phyloP scores from a whole-genome alignment of 2,113 vertebrate genomes.

The Oreochromis spilurus region DNA sequence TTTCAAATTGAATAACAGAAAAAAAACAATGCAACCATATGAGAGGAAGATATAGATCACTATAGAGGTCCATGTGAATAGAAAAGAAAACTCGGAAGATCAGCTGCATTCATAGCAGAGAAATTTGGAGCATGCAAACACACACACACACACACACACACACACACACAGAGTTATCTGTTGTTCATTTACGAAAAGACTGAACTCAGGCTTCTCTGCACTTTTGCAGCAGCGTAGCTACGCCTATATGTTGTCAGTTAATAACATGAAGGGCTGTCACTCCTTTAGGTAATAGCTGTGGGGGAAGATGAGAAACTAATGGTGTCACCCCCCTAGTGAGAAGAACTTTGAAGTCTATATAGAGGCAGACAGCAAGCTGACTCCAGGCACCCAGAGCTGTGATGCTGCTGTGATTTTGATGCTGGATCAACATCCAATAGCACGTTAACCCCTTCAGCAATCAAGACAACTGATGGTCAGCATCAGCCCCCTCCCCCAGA shows the following conservation, averaged over 20 bases:
- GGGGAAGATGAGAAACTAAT: not conserved
- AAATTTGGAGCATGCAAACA: not conserved
- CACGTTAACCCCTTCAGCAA: not conserved
- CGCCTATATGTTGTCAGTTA: not conserved
- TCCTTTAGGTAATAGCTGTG: not conserved
- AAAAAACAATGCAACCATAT: not conserved
- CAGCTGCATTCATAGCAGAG: not conserved
- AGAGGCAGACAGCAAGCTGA: not conserved
- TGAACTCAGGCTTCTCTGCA: not conserved
- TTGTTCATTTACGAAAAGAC: not conserved
- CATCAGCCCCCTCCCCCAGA: not conserved
- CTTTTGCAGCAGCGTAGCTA: not conserved
- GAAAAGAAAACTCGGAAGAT: not conserved
- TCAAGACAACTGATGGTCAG: not conserved
- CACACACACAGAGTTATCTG: not conserved
- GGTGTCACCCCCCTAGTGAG: conserved; percentile 1
- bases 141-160: not conserved
- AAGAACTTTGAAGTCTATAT: conserved; percentile 47
- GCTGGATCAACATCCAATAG: not conserved
- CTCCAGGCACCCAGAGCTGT: not conserved
- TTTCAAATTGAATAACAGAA: not conserved
- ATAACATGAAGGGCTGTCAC: not conserved
- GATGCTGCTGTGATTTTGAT: not conserved
- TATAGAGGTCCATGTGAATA: not conserved
- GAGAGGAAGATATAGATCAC: not conserved